phyloP scores from a whole-genome alignment of 2,797 vertebrate species.

The Enoplosus armatus region DNA sequence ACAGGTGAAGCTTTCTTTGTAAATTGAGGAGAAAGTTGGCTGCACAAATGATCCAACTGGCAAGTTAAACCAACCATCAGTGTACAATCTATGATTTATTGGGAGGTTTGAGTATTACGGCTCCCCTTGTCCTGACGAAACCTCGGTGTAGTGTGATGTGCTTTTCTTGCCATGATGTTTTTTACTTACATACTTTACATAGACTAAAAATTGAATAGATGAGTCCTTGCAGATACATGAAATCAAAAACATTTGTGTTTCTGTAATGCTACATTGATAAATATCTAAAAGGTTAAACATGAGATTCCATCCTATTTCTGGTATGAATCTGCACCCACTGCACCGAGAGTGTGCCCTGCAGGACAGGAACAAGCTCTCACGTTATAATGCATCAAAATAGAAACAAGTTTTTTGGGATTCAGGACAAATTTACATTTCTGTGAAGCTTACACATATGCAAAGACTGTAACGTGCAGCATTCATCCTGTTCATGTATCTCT shows the following conservation, averaged over 20 bases:
- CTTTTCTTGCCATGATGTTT: slow-evolving; percentile 8
- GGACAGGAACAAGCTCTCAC: background rate
- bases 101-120: background rate
- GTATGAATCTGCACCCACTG: background rate
- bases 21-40: slow-evolving; percentile 16
- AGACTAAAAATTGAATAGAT: background rate
- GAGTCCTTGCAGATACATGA: background rate
- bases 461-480: background rate
- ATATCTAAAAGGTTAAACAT: slow-evolving; percentile 12
- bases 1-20: slow-evolving; percentile 18
- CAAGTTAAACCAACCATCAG: slow-evolving; percentile 8
- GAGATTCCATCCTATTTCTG: slow-evolving; percentile 5
- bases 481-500: background rate
- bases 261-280: background rate
- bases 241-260: slow-evolving; percentile 7
- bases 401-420: background rate
- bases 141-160: background rate
- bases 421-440: slow-evolving; percentile 38
- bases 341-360: background rate
- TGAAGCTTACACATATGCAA: background rate
- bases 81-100: slow-evolving; percentile 22
- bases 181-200: too few species aligned
- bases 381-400: background rate
- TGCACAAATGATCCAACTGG: slow-evolving; percentile 6
- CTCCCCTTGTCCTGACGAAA: slow-evolving; percentile 2